phyloP scores from a whole-genome alignment of 2,797 vertebrate genomes.

The Syndactyla subalaris region DNA sequence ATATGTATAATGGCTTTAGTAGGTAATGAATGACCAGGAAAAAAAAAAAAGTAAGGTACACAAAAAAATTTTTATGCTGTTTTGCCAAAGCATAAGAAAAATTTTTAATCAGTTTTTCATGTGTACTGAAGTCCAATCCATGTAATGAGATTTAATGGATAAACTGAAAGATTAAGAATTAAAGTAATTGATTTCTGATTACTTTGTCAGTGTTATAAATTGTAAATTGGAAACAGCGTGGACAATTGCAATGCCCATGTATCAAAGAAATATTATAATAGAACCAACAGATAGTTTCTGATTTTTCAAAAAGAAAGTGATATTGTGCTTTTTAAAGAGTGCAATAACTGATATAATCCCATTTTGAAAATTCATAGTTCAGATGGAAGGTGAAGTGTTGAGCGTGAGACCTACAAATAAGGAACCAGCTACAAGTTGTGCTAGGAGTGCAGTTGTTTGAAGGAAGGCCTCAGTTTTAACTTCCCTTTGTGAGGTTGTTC shows the following conservation, averaged over 20 bases:
- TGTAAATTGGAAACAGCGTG: not conserved
- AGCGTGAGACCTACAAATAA: not conserved
- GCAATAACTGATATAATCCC: not conserved
- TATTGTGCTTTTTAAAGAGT: not conserved
- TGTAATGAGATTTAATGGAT: not conserved
- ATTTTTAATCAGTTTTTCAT: not conserved
- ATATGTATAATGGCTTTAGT: not conserved
- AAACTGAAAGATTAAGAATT: not conserved
- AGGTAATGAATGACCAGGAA: not conserved
- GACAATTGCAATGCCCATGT: not conserved
- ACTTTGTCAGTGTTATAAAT: not conserved
- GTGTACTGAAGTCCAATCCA: not conserved
- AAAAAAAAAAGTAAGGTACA: not conserved
- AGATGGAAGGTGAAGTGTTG: not conserved
- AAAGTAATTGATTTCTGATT: not conserved
- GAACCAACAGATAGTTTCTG: not conserved
- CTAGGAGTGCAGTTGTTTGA: not conserved
- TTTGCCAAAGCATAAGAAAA: not conserved
- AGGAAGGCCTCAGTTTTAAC: not conserved
- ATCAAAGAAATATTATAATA: not conserved
- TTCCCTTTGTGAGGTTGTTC: accelerated
- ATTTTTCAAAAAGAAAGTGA: not conserved
- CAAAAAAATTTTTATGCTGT: not conserved
- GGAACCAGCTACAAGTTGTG: not conserved
- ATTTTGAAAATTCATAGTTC: not conserved